Evolutionary conservation across 1,140 invertebrate genomes (phyloP), one percentile per base, ranked within the genome.

Genomic region (Psilanteris sp.): DNA sequence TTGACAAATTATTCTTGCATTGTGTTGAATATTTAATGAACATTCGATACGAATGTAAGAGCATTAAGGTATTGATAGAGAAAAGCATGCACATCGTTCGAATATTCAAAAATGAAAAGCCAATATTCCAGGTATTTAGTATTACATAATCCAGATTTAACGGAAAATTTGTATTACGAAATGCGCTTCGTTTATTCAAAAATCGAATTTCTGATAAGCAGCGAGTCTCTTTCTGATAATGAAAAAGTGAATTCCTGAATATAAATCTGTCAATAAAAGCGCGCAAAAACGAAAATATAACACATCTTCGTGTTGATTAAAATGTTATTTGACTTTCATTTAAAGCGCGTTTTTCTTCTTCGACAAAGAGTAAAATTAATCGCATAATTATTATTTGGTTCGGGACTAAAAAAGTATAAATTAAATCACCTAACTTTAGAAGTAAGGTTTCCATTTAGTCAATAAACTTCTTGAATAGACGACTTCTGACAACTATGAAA

Each of bases 401-500:
- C 20, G 13, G 0, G 14, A 54, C 26, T 22, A 32, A 46, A 72
- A 64, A 64, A 72, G 68, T 73, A 73, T 64, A 73, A 66, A 73
- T 73, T 73, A 73, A 73, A 66, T 66, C 41, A 54, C 39, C 44
- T 26, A 48, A 66, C 34, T 66, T 22, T 16, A 4, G 14, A 50
- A 72, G 57, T 50, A 64, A 64, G 43, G 34, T 64, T 55, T 72
- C 59, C 59, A 57, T 64, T 64, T 72, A 64, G 59, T 66, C 70
- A 66, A 73, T 73, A 73, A 66, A 73, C 70, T 73, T 73, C 41
- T 39, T 72, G 68, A 73, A 73, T 59, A 44, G 52, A 55, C 43
- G 52, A 73, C 43, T 66, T 73, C 36, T 66, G 50, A 64, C 68
- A 72, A 72, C 70, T 66, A 59, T 59, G 70, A 64, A 73, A 73